phyloP scores from a whole-genome alignment of 2,797 vertebrate genomes.

The Cyclopterus lumpus region DNA sequence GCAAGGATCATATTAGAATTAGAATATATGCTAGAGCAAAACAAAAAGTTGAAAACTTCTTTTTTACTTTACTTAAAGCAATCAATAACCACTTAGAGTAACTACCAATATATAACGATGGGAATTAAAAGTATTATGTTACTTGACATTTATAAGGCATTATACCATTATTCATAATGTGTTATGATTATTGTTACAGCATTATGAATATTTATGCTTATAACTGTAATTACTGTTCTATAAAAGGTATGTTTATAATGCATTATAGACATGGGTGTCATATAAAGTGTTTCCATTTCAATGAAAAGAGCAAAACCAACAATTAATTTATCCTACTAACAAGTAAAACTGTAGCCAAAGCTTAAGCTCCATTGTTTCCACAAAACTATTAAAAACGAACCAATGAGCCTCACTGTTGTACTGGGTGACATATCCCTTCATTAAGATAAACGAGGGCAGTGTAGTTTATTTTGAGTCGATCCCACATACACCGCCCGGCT shows the following conservation, averaged over 20 bases:
- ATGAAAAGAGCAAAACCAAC: neutral
- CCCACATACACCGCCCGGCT: neutral
- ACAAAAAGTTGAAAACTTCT: too few species aligned
- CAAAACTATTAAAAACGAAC: neutral
- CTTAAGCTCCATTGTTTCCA: neutral
- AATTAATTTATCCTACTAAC: neutral
- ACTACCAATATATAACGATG: neutral
- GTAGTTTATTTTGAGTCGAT: conserved; percentile 28
- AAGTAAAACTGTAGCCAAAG: neutral
- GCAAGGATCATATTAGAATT: too few species aligned
- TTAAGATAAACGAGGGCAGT: neutral
- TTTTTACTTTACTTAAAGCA: neutral
- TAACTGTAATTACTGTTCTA: neutral
- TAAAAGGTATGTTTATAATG: neutral
- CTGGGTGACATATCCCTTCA: neutral
- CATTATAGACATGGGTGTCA: neutral
- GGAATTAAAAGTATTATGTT: neutral
- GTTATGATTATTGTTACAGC: neutral
- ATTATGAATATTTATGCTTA: neutral
- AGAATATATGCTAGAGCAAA: too few species aligned
- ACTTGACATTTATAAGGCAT: neutral
- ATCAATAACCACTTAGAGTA: neutral
- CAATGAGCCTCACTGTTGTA: neutral
- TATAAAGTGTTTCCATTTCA: neutral
- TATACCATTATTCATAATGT: neutral